Evolutionary conservation across 2,888 invertebrate species (phyloP).

Genomic region (Lasius fuliginosus): DNA sequence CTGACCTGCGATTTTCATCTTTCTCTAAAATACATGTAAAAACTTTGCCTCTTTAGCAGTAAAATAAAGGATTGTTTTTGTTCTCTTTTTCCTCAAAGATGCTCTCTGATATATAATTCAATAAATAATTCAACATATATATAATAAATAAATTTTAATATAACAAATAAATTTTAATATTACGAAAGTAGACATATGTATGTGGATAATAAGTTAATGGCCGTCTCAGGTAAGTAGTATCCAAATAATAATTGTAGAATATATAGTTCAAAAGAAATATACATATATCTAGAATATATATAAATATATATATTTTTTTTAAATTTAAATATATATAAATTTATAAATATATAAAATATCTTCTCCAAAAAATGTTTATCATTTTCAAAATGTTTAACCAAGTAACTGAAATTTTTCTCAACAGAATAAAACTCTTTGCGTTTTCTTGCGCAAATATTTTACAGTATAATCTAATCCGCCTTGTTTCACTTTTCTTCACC

Average conservation of each 20-base stretch:
- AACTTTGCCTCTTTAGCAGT: background rate
- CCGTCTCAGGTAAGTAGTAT: conserved; percentile 1
- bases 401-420: background rate
- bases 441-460: background rate
- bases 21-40: background rate
- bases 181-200: too few species aligned
- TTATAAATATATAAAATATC: too few species aligned
- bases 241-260: too few species aligned
- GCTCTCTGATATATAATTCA: background rate
- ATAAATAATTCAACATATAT: too few species aligned
- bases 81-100: background rate
- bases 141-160: background rate
- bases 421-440: background rate
- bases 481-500: background rate
- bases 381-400: background rate
- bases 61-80: background rate
- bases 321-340: too few species aligned
- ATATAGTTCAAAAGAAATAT: background rate
- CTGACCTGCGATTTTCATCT: background rate
- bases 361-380: background rate
- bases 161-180: background rate
- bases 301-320: background rate
- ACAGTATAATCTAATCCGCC: background rate
- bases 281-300: background rate
- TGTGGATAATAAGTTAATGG: background rate